A percentile compares a stretch with the other conserved stretches of the same genome.
These are phyloP conservation scores for Pygoscelis antarcticus DNA, from an alignment of 2,113 vertebrate species.

Conservation along the genomic window DNA sequence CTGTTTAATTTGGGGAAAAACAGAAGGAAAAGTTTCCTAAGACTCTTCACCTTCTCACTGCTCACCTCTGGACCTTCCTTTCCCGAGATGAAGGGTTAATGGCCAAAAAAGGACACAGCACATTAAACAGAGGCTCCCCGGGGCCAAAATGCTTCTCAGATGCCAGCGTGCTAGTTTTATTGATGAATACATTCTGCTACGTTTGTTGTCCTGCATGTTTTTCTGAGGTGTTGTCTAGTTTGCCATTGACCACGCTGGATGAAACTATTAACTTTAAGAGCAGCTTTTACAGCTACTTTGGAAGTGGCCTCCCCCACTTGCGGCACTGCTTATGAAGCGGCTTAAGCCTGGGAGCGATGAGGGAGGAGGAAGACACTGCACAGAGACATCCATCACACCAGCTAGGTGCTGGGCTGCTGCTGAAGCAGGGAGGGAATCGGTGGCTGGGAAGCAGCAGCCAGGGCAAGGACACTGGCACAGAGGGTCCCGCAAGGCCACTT, in stretches of 20 bases:
- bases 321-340: background rate
- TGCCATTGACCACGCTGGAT: background rate
- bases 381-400: rapidly evolving
- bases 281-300: background rate
- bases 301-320: background rate
- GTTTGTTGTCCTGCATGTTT: background rate
- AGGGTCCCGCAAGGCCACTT: background rate
- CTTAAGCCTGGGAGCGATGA: background rate
- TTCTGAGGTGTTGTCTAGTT: background rate
- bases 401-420: background rate
- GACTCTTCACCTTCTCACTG: background rate
- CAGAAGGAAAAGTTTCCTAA: background rate
- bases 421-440: background rate
- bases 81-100: background rate
- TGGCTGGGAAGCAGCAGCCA: background rate
- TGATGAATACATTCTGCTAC: rapidly evolving
- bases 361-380: background rate
- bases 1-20: background rate
- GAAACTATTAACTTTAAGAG: background rate
- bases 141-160: background rate
- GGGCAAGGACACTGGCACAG: background rate
- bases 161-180: background rate
- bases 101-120: background rate
- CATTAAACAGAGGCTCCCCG: background rate
- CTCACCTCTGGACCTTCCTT: background rate